Percentiles rank a stretch among this genome's conserved stretches.
Evolutionary conservation across 1,140 invertebrate species (phyloP).

Genomic region (Ridgeia piscesae): DNA sequence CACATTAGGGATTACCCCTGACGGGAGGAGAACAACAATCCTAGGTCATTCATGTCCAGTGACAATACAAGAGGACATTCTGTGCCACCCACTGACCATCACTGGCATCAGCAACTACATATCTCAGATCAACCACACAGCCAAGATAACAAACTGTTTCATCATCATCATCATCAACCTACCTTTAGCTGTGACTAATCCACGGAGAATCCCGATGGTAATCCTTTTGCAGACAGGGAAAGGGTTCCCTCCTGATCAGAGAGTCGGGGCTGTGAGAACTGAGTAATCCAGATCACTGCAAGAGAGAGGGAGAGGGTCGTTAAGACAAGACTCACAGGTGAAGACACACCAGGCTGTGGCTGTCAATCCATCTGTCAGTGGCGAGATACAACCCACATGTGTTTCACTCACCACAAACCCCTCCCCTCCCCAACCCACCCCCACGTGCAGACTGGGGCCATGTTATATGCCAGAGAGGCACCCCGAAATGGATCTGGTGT

Average conservation of each 20-base stretch:
- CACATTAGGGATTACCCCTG: too few relatives aligned
- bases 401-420: neutral
- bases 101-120: too few relatives aligned
- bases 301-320: neutral
- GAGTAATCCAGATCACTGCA: neutral
- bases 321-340: neutral
- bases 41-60: too few relatives aligned
- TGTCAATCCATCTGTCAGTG: neutral
- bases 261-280: neutral
- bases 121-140: neutral
- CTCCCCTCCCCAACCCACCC: too few relatives aligned
- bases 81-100: too few relatives aligned
- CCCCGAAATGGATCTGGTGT: neutral
- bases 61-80: too few relatives aligned
- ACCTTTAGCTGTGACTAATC: neutral
- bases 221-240: neutral
- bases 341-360: neutral
- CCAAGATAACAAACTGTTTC: neutral
- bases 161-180: neutral
- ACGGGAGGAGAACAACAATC: too few relatives aligned
- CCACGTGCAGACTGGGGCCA: neutral
- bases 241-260: neutral
- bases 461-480: neutral
- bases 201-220: neutral
- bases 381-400: neutral